Base-by-base conservation (phyloP, 2,797 vertebrate species). In the Phrynocephalus forsythii region DNA sequence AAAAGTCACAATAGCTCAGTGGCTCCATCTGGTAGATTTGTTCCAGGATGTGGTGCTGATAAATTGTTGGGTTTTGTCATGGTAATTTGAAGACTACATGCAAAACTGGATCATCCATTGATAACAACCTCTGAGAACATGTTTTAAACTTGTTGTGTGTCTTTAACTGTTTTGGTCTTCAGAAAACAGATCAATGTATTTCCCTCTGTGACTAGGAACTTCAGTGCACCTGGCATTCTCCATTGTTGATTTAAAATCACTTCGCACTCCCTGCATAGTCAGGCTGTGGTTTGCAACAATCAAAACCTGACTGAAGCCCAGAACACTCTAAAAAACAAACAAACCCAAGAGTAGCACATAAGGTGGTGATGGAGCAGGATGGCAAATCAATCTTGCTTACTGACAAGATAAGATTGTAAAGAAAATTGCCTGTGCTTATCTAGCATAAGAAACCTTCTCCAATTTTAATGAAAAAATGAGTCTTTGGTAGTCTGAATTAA, bases 391-490 rank as follows among this genome's bases (percentile, higher is more conserved):
- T 89, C 87, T 71, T 3, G 24, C 0, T 0, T 71, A 80, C 66
- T 50, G 88, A 6, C 38, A 44, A 50, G 30, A 16, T 68, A 88
- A 24, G 87, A 73, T 30, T 76, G 5, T 88, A 50, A 69, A 84
- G 50, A 86, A 0, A 89, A 63, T 76, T 0, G 5, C 3, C 3
- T 13, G 1, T 86, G 16, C 6, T 28, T 88, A 1, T 44, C 38
- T 44, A 44, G 38, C 85, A 83, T 44, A 68, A 22, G 89, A 80
- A 16, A 33, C 72, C 26, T 84, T 94, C 85, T 91, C 84, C 2
- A 38, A 24, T n/a, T 44, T 30, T 1, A 63, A 63, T 5, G 60
- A 20, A 63, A 79, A 68, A 50, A 50, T 60, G 73, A 11, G 20
- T 22, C 24, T 26, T 73, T 33, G 26, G 56, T 66, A 9, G 22